A percentile compares a stretch with the other conserved stretches of the same genome.
These are phyloP conservation scores for Scaptodrosophila latifasciaeformis DNA, from an alignment of 2,888 invertebrate genomes.

Conservation along the genomic window DNA sequence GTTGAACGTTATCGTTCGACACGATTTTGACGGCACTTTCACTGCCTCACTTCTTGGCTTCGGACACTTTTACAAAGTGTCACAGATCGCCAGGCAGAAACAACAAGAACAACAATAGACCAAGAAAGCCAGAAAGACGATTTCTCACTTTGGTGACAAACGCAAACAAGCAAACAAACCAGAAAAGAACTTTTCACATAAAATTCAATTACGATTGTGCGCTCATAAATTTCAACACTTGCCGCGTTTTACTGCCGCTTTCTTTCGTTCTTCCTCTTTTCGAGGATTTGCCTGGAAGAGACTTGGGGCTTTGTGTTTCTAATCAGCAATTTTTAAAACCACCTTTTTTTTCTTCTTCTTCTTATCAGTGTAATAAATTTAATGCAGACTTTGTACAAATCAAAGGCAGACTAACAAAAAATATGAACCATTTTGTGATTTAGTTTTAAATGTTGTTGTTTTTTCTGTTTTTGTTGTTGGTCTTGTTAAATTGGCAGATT, in stretches of 20 bases:
- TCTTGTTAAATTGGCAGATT: conserved; percentile 36
- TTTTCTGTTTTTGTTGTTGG: too few species aligned
- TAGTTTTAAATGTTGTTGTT: too few species aligned
- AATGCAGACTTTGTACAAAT: too few species aligned
- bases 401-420: too few species aligned
- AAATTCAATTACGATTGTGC: conserved; percentile 61
- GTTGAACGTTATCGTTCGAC: conserved; percentile 25
- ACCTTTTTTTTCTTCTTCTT: conserved; percentile 53
- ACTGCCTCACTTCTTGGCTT: conserved; percentile 2
- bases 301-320: background rate
- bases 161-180: conserved; percentile 12
- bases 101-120: background rate
- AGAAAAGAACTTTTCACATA: conserved; percentile 50
- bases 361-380: conserved; percentile 47
- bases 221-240: conserved; percentile 55
- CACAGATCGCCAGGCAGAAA: too few species aligned
- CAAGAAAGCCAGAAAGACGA: background rate
- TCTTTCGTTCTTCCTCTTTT: conserved; percentile 14
- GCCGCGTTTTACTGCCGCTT: conserved; percentile 32
- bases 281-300: too few species aligned
- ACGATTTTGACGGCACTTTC: too few species aligned
- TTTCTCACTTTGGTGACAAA: too few species aligned
- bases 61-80: background rate
- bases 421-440: too few species aligned
- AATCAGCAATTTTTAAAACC: background rate